A percentile compares a stretch with the other conserved stretches of the same genome.
phyloP scores from a whole-genome alignment of 2,113 vertebrate species.

The Lepus americanus region DNA sequence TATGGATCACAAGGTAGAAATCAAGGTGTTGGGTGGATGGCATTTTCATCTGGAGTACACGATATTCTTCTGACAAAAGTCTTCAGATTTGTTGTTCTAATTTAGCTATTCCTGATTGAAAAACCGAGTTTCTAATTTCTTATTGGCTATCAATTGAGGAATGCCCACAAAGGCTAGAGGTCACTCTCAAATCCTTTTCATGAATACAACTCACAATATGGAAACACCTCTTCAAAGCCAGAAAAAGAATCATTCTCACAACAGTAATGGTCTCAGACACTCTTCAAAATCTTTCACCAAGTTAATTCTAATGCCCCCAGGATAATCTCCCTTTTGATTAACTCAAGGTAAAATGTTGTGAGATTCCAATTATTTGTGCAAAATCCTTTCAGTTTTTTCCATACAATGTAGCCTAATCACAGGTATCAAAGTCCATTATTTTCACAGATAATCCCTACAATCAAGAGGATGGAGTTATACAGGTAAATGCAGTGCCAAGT shows the following conservation, averaged over 20 bases:
- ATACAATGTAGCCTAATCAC: not conserved
- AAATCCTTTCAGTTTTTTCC: not conserved
- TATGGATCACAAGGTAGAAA: not conserved
- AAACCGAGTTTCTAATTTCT: not conserved
- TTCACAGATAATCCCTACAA: not conserved
- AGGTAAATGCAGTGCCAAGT: fast-evolving
- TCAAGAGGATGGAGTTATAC: not conserved
- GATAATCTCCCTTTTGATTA: not conserved
- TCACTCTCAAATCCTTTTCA: not conserved
- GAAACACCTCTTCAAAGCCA: not conserved
- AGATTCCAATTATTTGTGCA: not conserved
- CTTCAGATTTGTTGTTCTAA: not conserved
- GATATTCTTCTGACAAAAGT: not conserved
- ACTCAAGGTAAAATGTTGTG: not conserved
- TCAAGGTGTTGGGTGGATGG: not conserved
- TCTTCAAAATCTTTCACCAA: not conserved
- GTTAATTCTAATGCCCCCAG: not conserved
- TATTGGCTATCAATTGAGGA: not conserved
- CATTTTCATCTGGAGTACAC: not conserved
- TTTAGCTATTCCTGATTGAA: constrained; percentile 1
- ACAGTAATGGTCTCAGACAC: not conserved
- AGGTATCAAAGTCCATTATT: not conserved
- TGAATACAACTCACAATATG: not conserved
- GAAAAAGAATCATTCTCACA: not conserved
- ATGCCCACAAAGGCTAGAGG: not conserved